Conservation (phyloP, 2,888 invertebrate species). For the Elgonia sp. region DNA sequence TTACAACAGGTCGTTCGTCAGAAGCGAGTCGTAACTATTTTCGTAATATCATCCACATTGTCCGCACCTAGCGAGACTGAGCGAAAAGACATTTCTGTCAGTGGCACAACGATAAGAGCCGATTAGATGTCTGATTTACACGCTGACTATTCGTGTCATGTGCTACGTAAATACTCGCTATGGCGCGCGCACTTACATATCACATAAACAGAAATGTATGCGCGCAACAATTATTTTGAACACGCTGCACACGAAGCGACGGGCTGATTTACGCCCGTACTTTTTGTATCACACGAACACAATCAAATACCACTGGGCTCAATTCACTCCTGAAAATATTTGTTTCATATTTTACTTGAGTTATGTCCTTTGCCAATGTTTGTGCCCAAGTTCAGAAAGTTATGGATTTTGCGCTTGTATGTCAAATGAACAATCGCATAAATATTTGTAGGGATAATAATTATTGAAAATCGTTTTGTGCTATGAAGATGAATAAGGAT, state of each 20-base stretch:
- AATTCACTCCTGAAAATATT: not conserved
- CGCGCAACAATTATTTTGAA: slow-evolving; percentile 79
- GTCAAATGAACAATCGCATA: no score
- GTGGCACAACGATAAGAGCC: slow-evolving; percentile 81
- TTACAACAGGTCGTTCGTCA: slow-evolving; percentile 74
- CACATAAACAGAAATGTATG: slow-evolving; percentile 64
- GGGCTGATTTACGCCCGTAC: slow-evolving; percentile 78
- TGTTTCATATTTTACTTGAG: not conserved
- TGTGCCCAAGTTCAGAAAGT: no score
- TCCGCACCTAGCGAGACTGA: slow-evolving; percentile 71
- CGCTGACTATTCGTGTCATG: slow-evolving; percentile 73
- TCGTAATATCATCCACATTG: slow-evolving; percentile 79
- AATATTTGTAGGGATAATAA: no score
- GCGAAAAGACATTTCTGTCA: slow-evolving; percentile 77
- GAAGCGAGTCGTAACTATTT: slow-evolving; percentile 75
- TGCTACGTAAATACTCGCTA: slow-evolving; percentile 65
- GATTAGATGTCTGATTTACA: slow-evolving; percentile 84
- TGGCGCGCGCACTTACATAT: slow-evolving; percentile 47
- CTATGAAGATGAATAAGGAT: no score
- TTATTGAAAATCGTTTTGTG: no score
- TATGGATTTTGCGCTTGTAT: no score
- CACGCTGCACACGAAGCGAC: slow-evolving; percentile 64
- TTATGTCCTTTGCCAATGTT: not conserved
- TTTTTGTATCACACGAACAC: slow-evolving; percentile 48
- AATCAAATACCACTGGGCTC: slow-evolving; percentile 7